Conservation (phyloP, 1,140 invertebrate species). For the Lepidotrigona ventralis region DNA sequence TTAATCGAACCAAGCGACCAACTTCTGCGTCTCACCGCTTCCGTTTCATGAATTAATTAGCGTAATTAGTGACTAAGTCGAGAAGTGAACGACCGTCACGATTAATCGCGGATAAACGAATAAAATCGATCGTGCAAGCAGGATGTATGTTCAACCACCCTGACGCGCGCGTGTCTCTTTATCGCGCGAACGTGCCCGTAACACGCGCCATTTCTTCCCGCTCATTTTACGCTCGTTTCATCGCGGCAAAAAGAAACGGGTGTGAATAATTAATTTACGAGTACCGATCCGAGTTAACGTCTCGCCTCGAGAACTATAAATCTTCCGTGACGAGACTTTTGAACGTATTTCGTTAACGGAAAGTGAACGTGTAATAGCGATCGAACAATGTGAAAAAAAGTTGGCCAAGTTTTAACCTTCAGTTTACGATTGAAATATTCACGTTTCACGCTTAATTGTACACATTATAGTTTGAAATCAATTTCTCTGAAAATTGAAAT, state of each 20-base stretch:
- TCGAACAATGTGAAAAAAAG: too few species aligned
- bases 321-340: background rate
- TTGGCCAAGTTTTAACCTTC: too few species aligned
- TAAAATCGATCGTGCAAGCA: slow-evolving; percentile 47
- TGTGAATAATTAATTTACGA: background rate
- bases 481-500: too few species aligned
- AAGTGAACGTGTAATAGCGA: too few species aligned
- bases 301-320: background rate
- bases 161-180: background rate
- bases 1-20: slow-evolving; percentile 5
- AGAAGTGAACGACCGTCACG: slow-evolving; percentile 61
- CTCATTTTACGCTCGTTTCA: background rate
- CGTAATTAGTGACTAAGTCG: slow-evolving; percentile 71
- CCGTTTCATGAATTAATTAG: slow-evolving; percentile 70
- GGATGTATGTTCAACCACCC: background rate
- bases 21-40: too few species aligned
- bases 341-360: too few species aligned
- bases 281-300: background rate
- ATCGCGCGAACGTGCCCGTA: slow-evolving; percentile 10
- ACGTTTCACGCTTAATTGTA: too few species aligned
- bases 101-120: slow-evolving; percentile 65
- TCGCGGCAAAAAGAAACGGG: background rate
- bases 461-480: too few species aligned
- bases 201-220: background rate
- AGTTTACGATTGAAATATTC: too few species aligned